Conservation (phyloP, 2,797 vertebrate genomes). For the Numenius phaeopus region DNA sequence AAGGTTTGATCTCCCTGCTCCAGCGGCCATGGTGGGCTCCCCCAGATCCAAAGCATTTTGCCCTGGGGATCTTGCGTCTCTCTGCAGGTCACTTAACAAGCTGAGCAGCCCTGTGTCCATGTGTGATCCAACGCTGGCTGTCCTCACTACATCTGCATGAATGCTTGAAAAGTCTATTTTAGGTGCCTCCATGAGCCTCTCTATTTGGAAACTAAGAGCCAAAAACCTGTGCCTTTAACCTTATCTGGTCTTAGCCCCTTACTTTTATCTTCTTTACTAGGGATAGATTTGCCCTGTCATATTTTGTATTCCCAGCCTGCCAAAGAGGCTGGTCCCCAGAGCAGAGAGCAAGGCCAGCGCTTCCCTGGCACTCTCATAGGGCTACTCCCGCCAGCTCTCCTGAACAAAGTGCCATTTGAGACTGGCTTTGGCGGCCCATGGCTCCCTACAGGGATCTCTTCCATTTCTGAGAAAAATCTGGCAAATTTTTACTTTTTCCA, state of each 20-base stretch:
- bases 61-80: not conserved
- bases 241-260: not conserved
- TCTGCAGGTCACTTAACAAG: not conserved
- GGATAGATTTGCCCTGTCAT: not conserved
- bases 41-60: not conserved
- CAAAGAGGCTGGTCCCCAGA: not conserved
- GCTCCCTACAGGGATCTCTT: not conserved
- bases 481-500: not conserved
- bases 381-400: not conserved
- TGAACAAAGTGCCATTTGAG: not conserved
- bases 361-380: not conserved
- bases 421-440: accelerated
- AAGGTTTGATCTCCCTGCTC: not conserved
- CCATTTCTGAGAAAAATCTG: slow-evolving; percentile 4
- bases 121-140: not conserved
- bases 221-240: not conserved
- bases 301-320: not conserved
- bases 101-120: not conserved
- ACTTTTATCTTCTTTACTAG: not conserved
- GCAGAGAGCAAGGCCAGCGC: not conserved
- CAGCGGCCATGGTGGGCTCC: not conserved
- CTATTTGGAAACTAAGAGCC: not conserved
- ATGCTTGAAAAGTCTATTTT: not conserved
- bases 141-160: not conserved
- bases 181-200: not conserved